phyloP scores from a whole-genome alignment of 2,113 vertebrate species.

The Xerus inauris region DNA sequence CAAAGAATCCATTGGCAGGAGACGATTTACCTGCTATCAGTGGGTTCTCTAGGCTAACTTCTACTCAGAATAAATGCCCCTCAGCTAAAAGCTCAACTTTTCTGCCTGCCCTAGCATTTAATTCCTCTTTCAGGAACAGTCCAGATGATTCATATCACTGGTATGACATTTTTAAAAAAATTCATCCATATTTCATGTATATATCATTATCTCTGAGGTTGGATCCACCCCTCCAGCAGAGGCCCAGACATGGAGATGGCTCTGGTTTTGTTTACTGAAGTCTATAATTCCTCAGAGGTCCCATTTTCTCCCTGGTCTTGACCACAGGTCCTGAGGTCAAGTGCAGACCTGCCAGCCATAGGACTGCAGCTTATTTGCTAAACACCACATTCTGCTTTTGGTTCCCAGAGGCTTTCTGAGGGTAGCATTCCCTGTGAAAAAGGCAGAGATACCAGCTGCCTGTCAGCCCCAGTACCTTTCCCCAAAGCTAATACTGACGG shows the following conservation, averaged over 20 bases:
- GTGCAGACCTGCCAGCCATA: background rate
- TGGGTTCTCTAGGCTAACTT: background rate
- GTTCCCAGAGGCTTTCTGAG: background rate
- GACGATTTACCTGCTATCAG: background rate
- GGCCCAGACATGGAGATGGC: background rate
- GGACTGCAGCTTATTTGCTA: background rate
- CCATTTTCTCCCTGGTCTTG: background rate
- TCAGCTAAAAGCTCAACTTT: background rate
- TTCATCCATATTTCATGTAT: background rate
- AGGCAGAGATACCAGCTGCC: background rate
- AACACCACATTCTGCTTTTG: background rate
- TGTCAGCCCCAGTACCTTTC: background rate
- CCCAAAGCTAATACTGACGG: background rate
- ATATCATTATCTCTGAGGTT: background rate
- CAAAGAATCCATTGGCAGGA: background rate
- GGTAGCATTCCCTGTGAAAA: background rate
- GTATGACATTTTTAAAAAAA: background rate
- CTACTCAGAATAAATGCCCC: background rate
- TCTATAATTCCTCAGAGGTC: background rate
- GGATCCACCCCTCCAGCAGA: background rate
- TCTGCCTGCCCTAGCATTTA: background rate
- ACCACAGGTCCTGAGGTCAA: background rate
- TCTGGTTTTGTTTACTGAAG: background rate
- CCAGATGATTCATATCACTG: background rate
- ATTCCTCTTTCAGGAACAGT: conserved; percentile 18